phyloP scores from a whole-genome alignment of 2,888 invertebrate species.

The Sacculina carcini region DNA sequence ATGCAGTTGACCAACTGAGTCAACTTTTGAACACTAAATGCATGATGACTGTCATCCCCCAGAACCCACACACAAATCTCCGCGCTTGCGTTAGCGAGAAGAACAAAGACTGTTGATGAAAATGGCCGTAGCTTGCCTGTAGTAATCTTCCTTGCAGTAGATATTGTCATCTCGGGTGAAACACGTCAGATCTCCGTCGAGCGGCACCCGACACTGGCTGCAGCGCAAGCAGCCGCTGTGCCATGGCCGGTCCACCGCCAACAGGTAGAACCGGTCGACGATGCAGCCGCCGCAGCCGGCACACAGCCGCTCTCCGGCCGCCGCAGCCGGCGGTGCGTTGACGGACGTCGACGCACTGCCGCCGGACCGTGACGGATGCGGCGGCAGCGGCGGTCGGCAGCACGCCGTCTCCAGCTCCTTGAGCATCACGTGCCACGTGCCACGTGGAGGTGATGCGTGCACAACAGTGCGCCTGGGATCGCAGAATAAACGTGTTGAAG shows the following conservation, averaged over 20 bases:
- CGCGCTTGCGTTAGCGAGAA: no score
- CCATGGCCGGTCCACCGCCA: slow-evolving; percentile 71
- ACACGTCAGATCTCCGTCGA: slow-evolving; percentile 65
- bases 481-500: no score
- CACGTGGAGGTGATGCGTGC: background rate
- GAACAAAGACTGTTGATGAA: no score
- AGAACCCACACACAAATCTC: no score
- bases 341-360: slow-evolving; percentile 20
- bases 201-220: slow-evolving; percentile 52
- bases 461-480: no score
- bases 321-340: background rate
- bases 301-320: slow-evolving; percentile 21
- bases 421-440: background rate
- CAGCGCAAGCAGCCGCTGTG: slow-evolving; percentile 59
- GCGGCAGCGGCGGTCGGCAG: background rate
- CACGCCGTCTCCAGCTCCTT: background rate
- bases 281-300: slow-evolving; percentile 34
- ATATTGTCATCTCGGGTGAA: slow-evolving; percentile 69
- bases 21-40: no score
- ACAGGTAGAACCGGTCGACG: slow-evolving; percentile 36
- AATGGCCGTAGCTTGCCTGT: slow-evolving; percentile 45
- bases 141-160: slow-evolving; percentile 83
- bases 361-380: no score
- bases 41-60: no score
- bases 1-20: no score